Evolutionary conservation across 1,140 invertebrate species (phyloP), one percentile per base, ranked within the genome.

Genomic region (Caerostris darwini): DNA sequence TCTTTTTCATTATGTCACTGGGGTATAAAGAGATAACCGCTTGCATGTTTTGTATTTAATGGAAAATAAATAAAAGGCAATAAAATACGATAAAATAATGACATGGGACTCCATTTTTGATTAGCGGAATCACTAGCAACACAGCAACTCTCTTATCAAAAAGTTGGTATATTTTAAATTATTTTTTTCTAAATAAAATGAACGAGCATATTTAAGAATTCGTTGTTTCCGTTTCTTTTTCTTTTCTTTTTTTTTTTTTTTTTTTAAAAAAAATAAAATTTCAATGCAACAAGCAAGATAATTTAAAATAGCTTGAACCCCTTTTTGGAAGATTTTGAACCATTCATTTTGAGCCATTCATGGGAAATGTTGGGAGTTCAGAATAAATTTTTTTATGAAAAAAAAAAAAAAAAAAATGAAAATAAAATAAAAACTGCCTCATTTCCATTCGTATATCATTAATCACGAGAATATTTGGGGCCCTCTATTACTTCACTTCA

Each of bases 371-470:
- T 77, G 81, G 89, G n/a, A 59, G 59, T 85, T 85, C 58, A 8
- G 89, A 7, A 91, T 8, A 82, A 58, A n/a, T 61, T 59, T 81
- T 90, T 67, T 71, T 85, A 12, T 67, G 53, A 3, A 5, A 67
- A 67, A 67, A 14, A 10, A 10, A 10, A 7, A 10, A 10, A 34
- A 34, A 19, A 7, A 77, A 3, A 10, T 5, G 34, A 1, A 14
- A 77, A 34, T 10, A 6, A 57, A 57, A 59, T 64, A 61, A 91
- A 91, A 67, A 59, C 53, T 87, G 82, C 54, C 92, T 71, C 92
- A 71, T 93, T 93, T 93, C 83, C 61, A 93, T 93, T 93, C 83
- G 17, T 71, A 58, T 87, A 85, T 67, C 81, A 93, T 93, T 93
- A 93, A 93, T 93, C 92, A 93, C 14, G 8, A 0, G 92, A 34